Evolutionary conservation across 2,888 invertebrate species (phyloP).

Genomic region (Vesta saturnalis): DNA sequence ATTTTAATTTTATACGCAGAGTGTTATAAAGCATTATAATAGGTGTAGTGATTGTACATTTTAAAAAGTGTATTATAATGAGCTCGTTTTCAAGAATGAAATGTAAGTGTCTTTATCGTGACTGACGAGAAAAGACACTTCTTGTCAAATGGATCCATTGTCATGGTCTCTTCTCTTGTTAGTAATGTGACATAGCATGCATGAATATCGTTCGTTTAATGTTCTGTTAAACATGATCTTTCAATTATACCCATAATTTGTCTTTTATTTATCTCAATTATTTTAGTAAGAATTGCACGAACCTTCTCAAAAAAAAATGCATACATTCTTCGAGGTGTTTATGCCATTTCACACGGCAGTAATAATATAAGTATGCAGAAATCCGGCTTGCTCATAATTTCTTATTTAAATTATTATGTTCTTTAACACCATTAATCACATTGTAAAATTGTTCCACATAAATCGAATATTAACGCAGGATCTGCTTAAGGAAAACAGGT

Average conservation of each 20-base stretch:
- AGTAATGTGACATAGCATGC: constrained; percentile 34
- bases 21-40: constrained; percentile 1
- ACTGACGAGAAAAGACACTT: constrained; percentile 49
- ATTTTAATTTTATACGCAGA: constrained; percentile 3
- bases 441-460: too few relatives aligned
- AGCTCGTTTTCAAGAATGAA: not conserved
- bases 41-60: not conserved
- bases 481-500: too few relatives aligned
- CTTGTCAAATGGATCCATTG: constrained; percentile 51
- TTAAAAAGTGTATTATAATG: not conserved
- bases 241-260: constrained; percentile 37
- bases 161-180: constrained; percentile 38
- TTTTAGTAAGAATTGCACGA: not conserved
- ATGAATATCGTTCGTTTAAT: constrained; percentile 20
- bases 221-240: constrained; percentile 32
- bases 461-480: too few relatives aligned
- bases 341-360: too few relatives aligned
- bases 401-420: too few relatives aligned
- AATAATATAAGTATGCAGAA: too few relatives aligned
- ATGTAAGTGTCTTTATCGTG: constrained; percentile 44
- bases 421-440: too few relatives aligned
- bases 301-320: not conserved
- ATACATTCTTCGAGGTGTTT: too few relatives aligned
- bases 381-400: too few relatives aligned
- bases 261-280: constrained; percentile 15